Percentiles rank a stretch among this genome's conserved stretches.
These are phyloP conservation scores for Agapornis canus DNA, from an alignment of 2,797 vertebrate genomes.

Conservation along the genomic window DNA sequence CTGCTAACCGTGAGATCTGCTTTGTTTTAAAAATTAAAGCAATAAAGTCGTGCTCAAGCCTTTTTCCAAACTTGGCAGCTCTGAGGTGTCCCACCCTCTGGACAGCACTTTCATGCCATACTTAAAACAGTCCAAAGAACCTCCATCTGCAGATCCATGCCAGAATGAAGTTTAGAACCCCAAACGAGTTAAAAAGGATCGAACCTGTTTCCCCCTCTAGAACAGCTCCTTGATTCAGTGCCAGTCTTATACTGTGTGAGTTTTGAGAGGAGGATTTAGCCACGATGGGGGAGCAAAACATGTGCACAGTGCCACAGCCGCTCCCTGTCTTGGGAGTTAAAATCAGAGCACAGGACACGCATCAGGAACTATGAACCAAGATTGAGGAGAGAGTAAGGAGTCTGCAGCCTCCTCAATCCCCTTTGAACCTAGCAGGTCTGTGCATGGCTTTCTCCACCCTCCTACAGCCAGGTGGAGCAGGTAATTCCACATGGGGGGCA, in stretches of 20 bases:
- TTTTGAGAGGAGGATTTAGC: not conserved
- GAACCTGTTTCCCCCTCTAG: not conserved
- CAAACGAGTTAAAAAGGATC: not conserved
- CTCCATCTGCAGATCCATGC: not conserved
- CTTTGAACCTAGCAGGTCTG: not conserved
- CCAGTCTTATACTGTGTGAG: not conserved
- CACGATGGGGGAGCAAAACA: not conserved
- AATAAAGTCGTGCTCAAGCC: not conserved
- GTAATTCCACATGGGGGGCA: not conserved
- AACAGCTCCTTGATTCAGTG: fast-evolving
- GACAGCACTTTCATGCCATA: not conserved
- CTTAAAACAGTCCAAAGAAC: not conserved
- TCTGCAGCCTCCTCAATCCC: not conserved
- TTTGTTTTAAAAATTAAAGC: not conserved
- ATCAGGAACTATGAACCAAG: not conserved
- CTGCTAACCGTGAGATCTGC: not conserved
- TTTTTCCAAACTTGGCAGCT: not conserved
- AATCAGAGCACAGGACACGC: not conserved
- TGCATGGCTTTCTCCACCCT: not conserved
- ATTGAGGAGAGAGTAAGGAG: not conserved
- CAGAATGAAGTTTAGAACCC: not conserved
- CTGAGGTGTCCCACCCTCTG: not conserved
- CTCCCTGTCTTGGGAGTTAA: not conserved
- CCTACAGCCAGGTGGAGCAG: not conserved
- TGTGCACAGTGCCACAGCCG: fast-evolving